phyloP scores from a whole-genome alignment of 2,113 vertebrate genomes.

The Lepisosteus osseus region DNA sequence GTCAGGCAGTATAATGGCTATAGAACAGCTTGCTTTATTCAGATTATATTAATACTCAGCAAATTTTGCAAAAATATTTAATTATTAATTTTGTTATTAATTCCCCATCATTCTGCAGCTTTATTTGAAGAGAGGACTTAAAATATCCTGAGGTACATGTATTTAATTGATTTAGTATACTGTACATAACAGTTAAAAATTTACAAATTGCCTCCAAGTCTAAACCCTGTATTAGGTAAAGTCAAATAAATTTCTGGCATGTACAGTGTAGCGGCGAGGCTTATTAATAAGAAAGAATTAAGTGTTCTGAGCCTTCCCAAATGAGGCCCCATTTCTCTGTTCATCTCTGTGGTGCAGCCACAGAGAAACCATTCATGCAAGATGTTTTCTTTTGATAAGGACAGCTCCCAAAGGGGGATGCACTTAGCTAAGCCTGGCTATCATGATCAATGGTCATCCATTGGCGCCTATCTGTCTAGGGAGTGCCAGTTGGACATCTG shows the following conservation, averaged over 20 bases:
- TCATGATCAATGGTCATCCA: too few species aligned
- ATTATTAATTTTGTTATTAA: neutral
- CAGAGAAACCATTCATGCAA: too few species aligned
- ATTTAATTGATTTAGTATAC: neutral
- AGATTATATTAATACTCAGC: slow-evolving; percentile 28
- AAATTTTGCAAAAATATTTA: slow-evolving; percentile 25
- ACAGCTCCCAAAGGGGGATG: too few species aligned
- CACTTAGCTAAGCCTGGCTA: too few species aligned
- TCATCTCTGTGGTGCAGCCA: too few species aligned
- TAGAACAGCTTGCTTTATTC: slow-evolving; percentile 19
- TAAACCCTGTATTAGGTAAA: neutral
- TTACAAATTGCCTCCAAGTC: neutral
- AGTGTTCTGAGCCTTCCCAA: too few species aligned
- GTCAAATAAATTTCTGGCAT: slow-evolving; percentile 1
- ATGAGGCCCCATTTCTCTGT: too few species aligned
- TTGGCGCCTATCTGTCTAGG: too few species aligned
- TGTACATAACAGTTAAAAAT: neutral
- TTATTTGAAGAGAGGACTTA: neutral
- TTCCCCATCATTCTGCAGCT: neutral
- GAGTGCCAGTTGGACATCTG: too few species aligned
- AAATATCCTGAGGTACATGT: slow-evolving; percentile 6
- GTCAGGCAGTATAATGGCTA: neutral
- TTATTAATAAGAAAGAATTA: too few species aligned
- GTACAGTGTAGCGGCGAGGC: too few species aligned
- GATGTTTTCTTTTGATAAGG: too few species aligned